Evolutionary conservation across 2,888 invertebrate genomes (phyloP).

Genomic region (Calameuta filiformis): DNA sequence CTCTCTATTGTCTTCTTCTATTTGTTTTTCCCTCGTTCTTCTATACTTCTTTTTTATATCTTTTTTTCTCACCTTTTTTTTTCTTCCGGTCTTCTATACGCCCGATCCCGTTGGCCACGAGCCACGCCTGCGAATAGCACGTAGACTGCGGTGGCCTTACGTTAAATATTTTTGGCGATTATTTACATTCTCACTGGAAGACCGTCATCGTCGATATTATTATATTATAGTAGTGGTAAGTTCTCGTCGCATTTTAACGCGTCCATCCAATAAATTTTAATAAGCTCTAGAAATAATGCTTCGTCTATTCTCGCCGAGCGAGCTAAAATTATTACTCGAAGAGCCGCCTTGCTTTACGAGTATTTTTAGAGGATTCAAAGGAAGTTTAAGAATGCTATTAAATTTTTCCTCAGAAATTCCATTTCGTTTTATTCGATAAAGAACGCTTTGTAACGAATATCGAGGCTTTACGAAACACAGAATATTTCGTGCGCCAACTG

Average conservation of each 20-base stretch:
- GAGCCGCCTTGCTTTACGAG: not conserved
- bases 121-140: slow-evolving; percentile 22
- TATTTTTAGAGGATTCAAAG: not conserved
- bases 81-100: not conserved
- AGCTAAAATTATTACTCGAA: not conserved
- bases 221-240: slow-evolving; percentile 38
- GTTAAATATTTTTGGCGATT: slow-evolving; percentile 28
- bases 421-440: not conserved
- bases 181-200: slow-evolving; percentile 26
- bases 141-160: not conserved
- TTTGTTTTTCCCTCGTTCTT: not conserved
- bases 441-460: not conserved
- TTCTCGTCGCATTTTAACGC: slow-evolving; percentile 38
- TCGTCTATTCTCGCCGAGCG: not conserved
- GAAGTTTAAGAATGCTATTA: not conserved
- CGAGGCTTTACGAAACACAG: not conserved
- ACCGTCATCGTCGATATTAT: not conserved
- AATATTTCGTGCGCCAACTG: not conserved
- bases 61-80: not conserved
- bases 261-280: slow-evolving; percentile 3
- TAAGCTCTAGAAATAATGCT: not conserved
- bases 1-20: not conserved
- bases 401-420: not conserved
- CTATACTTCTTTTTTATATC: not conserved
- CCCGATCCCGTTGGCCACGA: slow-evolving; percentile 15